Evolutionary conservation across 2,113 vertebrate genomes (phyloP), one percentile per base, ranked within the genome.

Genomic region (Balaenoptera acutorostrata): DNA sequence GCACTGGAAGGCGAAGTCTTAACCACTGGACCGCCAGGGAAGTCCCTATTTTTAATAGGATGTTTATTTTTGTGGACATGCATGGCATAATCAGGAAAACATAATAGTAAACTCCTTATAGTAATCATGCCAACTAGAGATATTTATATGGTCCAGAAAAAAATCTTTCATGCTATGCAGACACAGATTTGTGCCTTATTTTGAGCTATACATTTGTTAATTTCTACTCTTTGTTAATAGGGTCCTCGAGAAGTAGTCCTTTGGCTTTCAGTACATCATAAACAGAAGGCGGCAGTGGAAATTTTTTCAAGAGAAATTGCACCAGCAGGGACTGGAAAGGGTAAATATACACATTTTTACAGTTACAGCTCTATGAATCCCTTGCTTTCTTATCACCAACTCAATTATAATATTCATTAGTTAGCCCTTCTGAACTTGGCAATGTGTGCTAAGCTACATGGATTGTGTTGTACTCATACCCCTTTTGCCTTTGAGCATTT

Each of bases 321-420:
- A 88, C 96, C 99, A 87, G 99, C 99, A 11, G 99, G 99, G 85
- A 99, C 99, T 23, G 99, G 99, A 98, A 99, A 99, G 99, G 99
- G 99, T 99, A 98, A 97, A 90, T 97, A 86, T 36, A 91, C 6
- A 18, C 57, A 52, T 78, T 84, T 72, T 97, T 85, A 64, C 1
- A 59, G 14, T 97, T 82, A 41, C 0, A 46, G 18, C 31, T 92
- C 0, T 72, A 84, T 96, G 21, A 95, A 89, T 83, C 33, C 18
- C 39, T 78, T 93, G 4, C 3, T 88, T 88, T 59, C 23, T 72
- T 82, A 52, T 68, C 31, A 59, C 64, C 21, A 1, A 13, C 41
- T 77, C 0, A 66, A 14, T 77, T 59, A 69, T 8, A 36, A 3
- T 71, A 63, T 41, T 55, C 81, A 57, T 80, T 68, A 57, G 44